A percentile compares a stretch with the other conserved stretches of the same genome.
phyloP scores from a whole-genome alignment of 2,888 invertebrate species.

The Sarcophaga caerulescens region DNA sequence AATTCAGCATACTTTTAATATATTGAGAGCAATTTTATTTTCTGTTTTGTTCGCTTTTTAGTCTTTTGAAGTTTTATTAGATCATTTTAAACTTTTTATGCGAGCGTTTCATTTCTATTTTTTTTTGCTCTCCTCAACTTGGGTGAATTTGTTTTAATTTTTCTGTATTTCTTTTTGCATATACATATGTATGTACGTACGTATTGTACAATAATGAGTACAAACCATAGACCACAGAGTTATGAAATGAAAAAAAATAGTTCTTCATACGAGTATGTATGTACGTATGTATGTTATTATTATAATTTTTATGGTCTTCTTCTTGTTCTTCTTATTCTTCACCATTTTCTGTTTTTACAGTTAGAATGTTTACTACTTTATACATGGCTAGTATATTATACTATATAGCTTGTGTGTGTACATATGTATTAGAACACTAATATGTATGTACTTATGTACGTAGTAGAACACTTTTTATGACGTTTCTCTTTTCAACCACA shows the following conservation, averaged over 20 bases:
- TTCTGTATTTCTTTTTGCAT: slow-evolving; percentile 21
- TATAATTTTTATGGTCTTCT: slow-evolving; percentile 20
- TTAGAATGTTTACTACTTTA: slow-evolving; percentile 54
- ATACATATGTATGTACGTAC: slow-evolving; percentile 14
- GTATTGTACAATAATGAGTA: background rate
- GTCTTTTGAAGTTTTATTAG: too few relatives aligned
- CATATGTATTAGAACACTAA: slow-evolving; percentile 30
- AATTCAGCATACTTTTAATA: too few relatives aligned
- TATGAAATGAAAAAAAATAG: background rate
- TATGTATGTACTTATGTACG: background rate
- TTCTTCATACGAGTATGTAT: background rate
- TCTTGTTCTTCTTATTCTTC: background rate
- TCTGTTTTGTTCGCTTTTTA: too few relatives aligned
- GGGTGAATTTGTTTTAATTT: background rate
- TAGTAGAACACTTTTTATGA: slow-evolving; percentile 52
- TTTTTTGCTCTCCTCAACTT: too few relatives aligned
- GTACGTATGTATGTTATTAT: slow-evolving; percentile 17
- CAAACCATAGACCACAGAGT: background rate
- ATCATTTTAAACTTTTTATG: too few relatives aligned
- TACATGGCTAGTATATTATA: slow-evolving; percentile 31
- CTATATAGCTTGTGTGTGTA: background rate
- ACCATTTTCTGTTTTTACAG: slow-evolving; percentile 34
- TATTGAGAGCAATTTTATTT: too few relatives aligned
- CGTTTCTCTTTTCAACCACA: background rate
- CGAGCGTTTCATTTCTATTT: too few relatives aligned